These are phyloP conservation scores for Chrysocyon brachyurus DNA, from an alignment of 2,797 vertebrate species.

Conservation along the genomic window DNA sequence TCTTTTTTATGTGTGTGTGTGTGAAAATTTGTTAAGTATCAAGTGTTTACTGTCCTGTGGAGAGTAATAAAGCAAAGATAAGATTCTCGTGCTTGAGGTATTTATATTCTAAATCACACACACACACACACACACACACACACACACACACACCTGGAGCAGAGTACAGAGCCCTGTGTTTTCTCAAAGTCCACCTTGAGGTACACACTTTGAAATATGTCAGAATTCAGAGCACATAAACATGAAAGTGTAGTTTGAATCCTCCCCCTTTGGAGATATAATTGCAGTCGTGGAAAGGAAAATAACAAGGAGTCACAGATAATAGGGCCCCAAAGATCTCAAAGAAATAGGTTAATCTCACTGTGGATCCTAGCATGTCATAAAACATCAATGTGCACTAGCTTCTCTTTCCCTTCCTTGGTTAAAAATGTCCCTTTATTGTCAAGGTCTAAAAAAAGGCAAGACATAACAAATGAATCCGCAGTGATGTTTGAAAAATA, in stretches of 20 bases:
- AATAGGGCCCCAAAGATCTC: constrained; percentile 58
- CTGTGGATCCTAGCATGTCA: constrained; percentile 66
- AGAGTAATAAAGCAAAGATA: constrained; percentile 18
- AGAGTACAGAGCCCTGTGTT: not conserved
- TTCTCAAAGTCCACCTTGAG: not conserved
- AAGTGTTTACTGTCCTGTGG: not conserved
- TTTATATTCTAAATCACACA: not conserved
- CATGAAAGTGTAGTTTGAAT: constrained; percentile 28
- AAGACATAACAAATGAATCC: constrained; percentile 76
- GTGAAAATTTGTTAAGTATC: not conserved
- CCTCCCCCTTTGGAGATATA: constrained; percentile 40
- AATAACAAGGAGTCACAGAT: constrained; percentile 54
- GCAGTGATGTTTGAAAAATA: constrained; percentile 84
- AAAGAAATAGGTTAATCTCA: constrained; percentile 77
- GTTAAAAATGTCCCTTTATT: constrained; percentile 78
- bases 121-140: not conserved
- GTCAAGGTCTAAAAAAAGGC: constrained; percentile 79
- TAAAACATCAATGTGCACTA: constrained; percentile 68
- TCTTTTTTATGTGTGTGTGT: not conserved
- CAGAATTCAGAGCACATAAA: constrained; percentile 47
- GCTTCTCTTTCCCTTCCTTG: constrained; percentile 66
- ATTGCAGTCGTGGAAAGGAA: constrained; percentile 24
- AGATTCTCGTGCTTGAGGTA: not conserved
- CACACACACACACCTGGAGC: not conserved
- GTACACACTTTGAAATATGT: constrained; percentile 2